Conservation (phyloP, 2,888 invertebrate species). For the Ferdinandea cuprea region DNA sequence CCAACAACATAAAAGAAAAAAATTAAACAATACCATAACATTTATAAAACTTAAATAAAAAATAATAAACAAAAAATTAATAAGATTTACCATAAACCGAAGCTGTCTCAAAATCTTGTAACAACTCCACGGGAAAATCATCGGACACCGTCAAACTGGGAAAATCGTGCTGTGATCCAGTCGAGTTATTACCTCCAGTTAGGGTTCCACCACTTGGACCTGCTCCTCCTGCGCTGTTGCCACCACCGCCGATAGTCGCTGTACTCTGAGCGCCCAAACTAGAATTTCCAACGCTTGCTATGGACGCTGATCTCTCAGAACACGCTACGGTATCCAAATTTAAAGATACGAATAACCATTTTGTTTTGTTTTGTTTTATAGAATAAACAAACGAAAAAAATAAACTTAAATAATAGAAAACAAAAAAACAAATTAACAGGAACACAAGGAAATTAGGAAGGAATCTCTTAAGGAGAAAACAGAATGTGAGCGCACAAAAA, state of each 20-base stretch:
- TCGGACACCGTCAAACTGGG: constrained; percentile 83
- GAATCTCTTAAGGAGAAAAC: constrained; percentile 46
- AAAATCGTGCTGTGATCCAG: constrained; percentile 82
- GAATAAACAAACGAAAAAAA: constrained; percentile 53
- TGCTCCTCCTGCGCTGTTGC: constrained; percentile 64
- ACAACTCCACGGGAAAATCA: constrained; percentile 82
- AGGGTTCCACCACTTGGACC: constrained; percentile 71
- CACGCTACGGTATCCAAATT: constrained; percentile 79
- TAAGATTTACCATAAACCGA: constrained; percentile 82
- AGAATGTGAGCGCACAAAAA: constrained; percentile 71
- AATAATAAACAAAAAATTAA: constrained; percentile 56
- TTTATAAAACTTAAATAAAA: constrained; percentile 42
- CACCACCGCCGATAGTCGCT: constrained; percentile 78
- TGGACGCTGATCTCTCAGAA: constrained; percentile 83
- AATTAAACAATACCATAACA: constrained; percentile 42
- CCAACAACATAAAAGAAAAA: constrained; percentile 22
- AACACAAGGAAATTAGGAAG: constrained; percentile 60
- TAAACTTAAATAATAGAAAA: constrained; percentile 39
- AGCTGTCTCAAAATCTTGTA: constrained; percentile 82
- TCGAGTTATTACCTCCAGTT: constrained; percentile 72
- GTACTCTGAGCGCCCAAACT: constrained; percentile 82
- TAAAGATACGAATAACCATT: constrained; percentile 51
- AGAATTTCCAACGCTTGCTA: constrained; percentile 82
- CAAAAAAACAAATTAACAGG: constrained; percentile 40
- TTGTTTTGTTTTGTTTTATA: constrained; percentile 17